Base-by-base conservation (phyloP, 2,888 invertebrate genomes). In the Vanessa cardui region DNA sequence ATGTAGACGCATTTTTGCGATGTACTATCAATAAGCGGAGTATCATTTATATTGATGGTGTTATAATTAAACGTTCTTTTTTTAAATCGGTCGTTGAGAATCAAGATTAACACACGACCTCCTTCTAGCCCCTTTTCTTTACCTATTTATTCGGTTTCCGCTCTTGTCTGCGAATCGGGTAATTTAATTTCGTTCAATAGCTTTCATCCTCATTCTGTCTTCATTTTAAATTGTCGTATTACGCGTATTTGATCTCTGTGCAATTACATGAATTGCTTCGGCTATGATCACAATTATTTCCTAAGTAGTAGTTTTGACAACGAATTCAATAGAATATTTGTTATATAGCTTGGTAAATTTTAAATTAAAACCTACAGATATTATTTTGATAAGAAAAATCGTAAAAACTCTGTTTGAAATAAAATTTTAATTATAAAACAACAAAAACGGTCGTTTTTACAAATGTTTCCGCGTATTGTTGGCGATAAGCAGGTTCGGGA, bases 1-100 rank as follows among this genome's bases (percentile, higher is more conserved):
- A 66, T 61, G 31, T 70, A 62, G 68, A 70, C 69, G 68, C 64
- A 73, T 64, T 68, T 70, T 65, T 71, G 61, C 47, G 45, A 66
- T 64, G 62, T 52, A 49, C 60, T 70, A 75, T 69, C 74, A 72
- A 71, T 72, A 71, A 74, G 73, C 73, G 56, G 58, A 46, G 26
- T 44, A 26, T 64, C 50, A 62, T 68, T 70, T 50, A 58, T 59
- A 39, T 45, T 21, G 49, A 62, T 56, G 50, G 46, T 50, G 20
- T 31, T 16, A 52, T 52, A 26, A 52, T n/a, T n/a, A 54, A 54
- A 16, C 2, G 6, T 5, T 31, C 47, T 64, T 20, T 58, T 49
- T 66, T 45, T 58, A 68, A 60, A 49, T 16, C 21, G 21, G 63
- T 61, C 44, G 39, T 62, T 58, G 47, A 44, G 39, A 62, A 62